Evolutionary conservation across 1,140 invertebrate species (phyloP).

Genomic region (Eubasilissa regina): DNA sequence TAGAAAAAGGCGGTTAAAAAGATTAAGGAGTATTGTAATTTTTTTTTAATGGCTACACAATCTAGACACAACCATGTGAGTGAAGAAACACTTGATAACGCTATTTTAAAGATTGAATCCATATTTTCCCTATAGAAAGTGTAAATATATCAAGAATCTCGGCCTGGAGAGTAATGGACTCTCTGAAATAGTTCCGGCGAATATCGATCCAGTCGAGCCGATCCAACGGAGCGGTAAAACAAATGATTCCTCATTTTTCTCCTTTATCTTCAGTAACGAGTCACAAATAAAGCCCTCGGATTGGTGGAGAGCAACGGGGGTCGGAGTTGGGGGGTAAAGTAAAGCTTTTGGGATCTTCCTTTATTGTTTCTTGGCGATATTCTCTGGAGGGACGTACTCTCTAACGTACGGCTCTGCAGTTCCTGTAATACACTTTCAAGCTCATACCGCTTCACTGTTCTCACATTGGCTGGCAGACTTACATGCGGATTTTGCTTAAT

Average conservation of each 20-base stretch:
- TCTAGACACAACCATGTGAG: too few species aligned
- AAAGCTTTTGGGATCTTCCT: slow-evolving; percentile 9
- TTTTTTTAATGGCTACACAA: too few species aligned
- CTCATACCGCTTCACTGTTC: not conserved
- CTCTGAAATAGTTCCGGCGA: not conserved
- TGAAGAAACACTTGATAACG: too few species aligned
- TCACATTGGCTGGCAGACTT: too few species aligned
- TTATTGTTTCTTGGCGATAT: not conserved
- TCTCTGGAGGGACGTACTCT: not conserved
- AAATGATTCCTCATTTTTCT: slow-evolving; percentile 57
- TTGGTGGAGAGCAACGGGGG: not conserved
- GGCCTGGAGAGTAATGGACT: not conserved
- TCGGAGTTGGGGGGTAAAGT: too few species aligned
- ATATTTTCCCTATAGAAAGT: too few species aligned
- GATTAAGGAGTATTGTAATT: too few species aligned
- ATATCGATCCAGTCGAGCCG: slow-evolving; percentile 41
- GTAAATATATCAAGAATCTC: too few species aligned
- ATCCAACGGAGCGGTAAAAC: slow-evolving; percentile 53
- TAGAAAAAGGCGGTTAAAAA: too few species aligned
- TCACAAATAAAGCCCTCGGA: slow-evolving; percentile 49
- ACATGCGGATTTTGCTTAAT: too few species aligned
- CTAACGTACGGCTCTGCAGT: not conserved
- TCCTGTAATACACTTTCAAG: not conserved
- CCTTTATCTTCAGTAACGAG: slow-evolving; percentile 56
- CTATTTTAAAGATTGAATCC: too few species aligned